phyloP scores from a whole-genome alignment of 2,888 invertebrate genomes.

The Eupelmus urozonus region DNA sequence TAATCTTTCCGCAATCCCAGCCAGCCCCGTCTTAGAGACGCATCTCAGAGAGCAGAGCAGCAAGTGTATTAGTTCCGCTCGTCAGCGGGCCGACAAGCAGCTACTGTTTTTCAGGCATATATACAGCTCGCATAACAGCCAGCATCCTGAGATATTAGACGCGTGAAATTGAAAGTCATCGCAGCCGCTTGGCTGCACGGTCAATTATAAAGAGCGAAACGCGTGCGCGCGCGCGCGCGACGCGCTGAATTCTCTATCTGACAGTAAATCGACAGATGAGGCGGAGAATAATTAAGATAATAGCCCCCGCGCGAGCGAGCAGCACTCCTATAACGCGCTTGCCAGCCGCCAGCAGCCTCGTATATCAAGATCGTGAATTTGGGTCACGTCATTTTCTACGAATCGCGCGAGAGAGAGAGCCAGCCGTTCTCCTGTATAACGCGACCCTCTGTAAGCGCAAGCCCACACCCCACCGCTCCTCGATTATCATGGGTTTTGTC shows the following conservation, averaged over 20 bases:
- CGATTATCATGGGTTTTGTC: conserved; percentile 33
- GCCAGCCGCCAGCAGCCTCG: too few relatives aligned
- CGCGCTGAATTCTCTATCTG: conserved; percentile 46
- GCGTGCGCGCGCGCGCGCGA: conserved; percentile 49
- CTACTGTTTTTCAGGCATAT: too few relatives aligned
- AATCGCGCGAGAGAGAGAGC: conserved; percentile 16
- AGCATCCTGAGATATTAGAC: too few relatives aligned
- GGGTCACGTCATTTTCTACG: conserved; percentile 55
- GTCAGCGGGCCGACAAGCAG: too few relatives aligned
- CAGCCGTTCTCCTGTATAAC: not conserved
- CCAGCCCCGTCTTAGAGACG: too few relatives aligned
- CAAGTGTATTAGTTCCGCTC: too few relatives aligned
- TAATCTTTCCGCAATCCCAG: too few relatives aligned
- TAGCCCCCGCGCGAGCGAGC: not conserved
- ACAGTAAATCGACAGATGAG: conserved; percentile 53
- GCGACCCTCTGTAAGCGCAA: not conserved
- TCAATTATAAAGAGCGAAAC: conserved; percentile 45
- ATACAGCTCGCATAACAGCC: too few relatives aligned
- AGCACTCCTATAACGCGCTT: not conserved
- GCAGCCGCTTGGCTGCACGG: not conserved
- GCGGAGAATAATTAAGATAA: conserved; percentile 58
- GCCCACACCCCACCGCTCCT: not conserved
- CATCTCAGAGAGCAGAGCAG: too few relatives aligned
- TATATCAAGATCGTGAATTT: conserved; percentile 44
- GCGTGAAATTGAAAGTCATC: conserved; percentile 51